Conservation (phyloP, 2,888 invertebrate genomes). For the Calameuta idolon region DNA sequence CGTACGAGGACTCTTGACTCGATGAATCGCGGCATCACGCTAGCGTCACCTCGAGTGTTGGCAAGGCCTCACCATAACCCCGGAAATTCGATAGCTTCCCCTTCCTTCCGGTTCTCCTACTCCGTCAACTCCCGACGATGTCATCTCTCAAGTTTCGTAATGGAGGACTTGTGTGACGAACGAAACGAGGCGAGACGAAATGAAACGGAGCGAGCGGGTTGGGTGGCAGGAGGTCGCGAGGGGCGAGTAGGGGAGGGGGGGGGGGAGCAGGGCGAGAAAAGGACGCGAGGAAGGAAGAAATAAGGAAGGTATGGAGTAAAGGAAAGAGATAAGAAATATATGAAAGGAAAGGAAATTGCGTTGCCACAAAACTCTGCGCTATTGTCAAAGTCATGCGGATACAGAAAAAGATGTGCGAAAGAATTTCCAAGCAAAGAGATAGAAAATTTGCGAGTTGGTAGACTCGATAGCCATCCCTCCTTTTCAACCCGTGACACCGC, state of each 20-base stretch:
- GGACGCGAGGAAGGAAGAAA: neutral
- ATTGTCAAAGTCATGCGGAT: neutral
- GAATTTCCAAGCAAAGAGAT: neutral
- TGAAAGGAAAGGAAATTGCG: neutral
- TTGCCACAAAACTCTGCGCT: neutral
- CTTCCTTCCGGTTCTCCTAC: neutral
- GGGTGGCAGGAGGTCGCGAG: neutral
- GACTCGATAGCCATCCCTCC: neutral
- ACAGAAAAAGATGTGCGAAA: neutral
- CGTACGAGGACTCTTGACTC: neutral
- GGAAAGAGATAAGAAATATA: neutral
- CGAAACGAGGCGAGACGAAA: slow-evolving; percentile 14
- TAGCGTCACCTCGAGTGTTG: neutral
- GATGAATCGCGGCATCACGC: neutral
- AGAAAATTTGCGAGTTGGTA: neutral
- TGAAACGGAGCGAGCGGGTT: slow-evolving; percentile 21
- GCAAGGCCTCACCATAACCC: neutral
- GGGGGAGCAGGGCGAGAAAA: neutral
- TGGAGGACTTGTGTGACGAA: slow-evolving; percentile 16
- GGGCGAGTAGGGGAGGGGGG: neutral
- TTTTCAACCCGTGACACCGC: too few relatives aligned
- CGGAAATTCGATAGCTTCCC: neutral
- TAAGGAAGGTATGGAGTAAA: slow-evolving; percentile 17
- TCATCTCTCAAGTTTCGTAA: neutral
- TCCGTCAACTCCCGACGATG: neutral